phyloP scores from a whole-genome alignment of 37 sponge, comb jelly and placozoan genomes.

The Aplysina aerophoba region DNA sequence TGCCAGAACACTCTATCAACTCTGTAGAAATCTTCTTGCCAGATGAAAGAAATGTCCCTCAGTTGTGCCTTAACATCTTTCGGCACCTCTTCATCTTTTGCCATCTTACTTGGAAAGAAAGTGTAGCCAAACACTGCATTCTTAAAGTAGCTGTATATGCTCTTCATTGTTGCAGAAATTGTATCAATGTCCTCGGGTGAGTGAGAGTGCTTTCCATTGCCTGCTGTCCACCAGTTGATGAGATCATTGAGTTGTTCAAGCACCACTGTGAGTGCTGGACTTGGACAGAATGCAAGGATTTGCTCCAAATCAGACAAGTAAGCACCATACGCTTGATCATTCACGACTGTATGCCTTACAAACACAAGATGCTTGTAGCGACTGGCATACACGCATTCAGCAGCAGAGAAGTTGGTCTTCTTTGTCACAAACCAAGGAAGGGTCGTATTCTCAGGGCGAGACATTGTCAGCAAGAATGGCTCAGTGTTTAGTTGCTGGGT shows the following conservation, averaged over 20 bases:
- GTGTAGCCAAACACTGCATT: background rate
- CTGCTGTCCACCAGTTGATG: background rate
- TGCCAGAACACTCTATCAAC: slow-evolving; percentile 20
- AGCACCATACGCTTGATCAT: background rate
- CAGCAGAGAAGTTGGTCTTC: background rate
- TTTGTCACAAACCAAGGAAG: background rate
- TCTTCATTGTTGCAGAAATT: background rate
- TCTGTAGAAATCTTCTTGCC: slow-evolving; percentile 50
- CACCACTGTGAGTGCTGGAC: background rate
- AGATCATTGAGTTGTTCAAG: slow-evolving; percentile 10
- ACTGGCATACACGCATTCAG: background rate
- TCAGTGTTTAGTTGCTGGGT: background rate
- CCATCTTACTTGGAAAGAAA: background rate
- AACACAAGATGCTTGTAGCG: background rate
- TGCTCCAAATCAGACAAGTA: background rate
- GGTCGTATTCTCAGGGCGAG: background rate
- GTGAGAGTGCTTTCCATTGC: no score
- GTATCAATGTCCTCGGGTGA: background rate
- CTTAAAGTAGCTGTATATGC: background rate
- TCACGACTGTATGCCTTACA: background rate
- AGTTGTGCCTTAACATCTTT: background rate
- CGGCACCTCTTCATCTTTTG: background rate
- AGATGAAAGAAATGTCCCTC: slow-evolving; percentile 37
- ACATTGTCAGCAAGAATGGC: background rate
- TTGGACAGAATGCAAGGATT: background rate